phyloP scores from a whole-genome alignment of 2,113 vertebrate genomes.

The Actenoides lindsayi region DNA sequence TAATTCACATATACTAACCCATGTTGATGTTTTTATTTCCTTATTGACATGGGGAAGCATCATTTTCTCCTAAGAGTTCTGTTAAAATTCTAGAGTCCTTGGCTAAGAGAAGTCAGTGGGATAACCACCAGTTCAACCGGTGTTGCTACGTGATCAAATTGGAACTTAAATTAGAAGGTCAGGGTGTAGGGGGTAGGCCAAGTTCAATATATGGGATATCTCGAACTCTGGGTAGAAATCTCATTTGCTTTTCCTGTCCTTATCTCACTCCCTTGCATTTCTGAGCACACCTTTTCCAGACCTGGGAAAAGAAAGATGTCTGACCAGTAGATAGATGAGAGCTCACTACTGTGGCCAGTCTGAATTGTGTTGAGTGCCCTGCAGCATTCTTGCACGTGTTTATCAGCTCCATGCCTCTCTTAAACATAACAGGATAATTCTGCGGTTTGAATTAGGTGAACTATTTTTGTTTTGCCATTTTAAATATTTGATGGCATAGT shows the following conservation, averaged over 20 bases:
- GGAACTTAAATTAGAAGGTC: not conserved
- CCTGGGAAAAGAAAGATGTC: not conserved
- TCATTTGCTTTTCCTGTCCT: not conserved
- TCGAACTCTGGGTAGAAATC: not conserved
- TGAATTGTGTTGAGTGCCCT: not conserved
- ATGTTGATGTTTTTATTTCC: not conserved
- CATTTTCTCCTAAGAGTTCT: not conserved
- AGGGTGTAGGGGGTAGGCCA: not conserved
- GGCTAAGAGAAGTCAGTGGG: not conserved
- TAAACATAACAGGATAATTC: not conserved
- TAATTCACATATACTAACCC: not conserved
- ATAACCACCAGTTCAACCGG: not conserved
- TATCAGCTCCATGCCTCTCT: not conserved
- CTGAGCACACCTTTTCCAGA: not conserved
- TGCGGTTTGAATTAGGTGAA: not conserved
- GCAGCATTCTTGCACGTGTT: not conserved
- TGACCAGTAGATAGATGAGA: not conserved
- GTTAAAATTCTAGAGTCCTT: not conserved
- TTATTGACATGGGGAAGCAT: not conserved
- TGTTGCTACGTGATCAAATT: rapidly evolving
- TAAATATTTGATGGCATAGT: not conserved
- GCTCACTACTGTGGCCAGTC: not conserved
- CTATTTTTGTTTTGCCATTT: not conserved
- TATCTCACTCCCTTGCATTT: not conserved
- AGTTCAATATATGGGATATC: not conserved